These are phyloP conservation scores for Catharus fuscescens DNA, from an alignment of 2,113 vertebrate species.

Conservation along the genomic window DNA sequence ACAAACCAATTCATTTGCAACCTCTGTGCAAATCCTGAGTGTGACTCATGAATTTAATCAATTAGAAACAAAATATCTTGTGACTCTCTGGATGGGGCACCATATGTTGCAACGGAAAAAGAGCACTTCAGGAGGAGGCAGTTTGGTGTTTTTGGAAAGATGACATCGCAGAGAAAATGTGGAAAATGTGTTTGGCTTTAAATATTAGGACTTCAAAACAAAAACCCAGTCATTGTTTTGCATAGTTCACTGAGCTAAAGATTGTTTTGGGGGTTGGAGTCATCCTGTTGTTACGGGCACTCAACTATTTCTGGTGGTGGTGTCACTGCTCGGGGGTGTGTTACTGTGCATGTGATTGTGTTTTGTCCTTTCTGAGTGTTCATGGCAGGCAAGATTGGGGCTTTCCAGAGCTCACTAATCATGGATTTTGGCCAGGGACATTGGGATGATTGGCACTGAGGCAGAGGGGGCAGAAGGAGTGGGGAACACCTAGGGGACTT, in stretches of 20 bases:
- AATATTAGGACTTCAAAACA: constrained; percentile 31
- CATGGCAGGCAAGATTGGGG: not conserved
- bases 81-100: constrained; percentile 36
- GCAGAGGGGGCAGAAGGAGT: not conserved
- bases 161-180: not conserved
- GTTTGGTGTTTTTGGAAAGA: constrained; percentile 19
- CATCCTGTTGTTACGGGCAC: not conserved
- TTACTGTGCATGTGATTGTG: not conserved
- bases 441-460: not conserved
- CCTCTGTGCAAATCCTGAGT: not conserved
- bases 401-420: not conserved
- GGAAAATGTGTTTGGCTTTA: constrained; percentile 25
- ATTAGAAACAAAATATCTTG: constrained; percentile 41
- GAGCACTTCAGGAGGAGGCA: constrained; percentile 14
- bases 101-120: constrained; percentile 40
- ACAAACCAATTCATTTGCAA: not conserved
- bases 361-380: not conserved
- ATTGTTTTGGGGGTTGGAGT: not conserved
- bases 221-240: not conserved
- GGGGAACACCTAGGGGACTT: not conserved
- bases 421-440: not conserved
- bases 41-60: constrained; percentile 48
- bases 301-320: not conserved
- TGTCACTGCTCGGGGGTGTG: not conserved
- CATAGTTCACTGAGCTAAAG: not conserved